phyloP scores from a whole-genome alignment of 2,888 invertebrate species.

The Stenurella melanura region DNA sequence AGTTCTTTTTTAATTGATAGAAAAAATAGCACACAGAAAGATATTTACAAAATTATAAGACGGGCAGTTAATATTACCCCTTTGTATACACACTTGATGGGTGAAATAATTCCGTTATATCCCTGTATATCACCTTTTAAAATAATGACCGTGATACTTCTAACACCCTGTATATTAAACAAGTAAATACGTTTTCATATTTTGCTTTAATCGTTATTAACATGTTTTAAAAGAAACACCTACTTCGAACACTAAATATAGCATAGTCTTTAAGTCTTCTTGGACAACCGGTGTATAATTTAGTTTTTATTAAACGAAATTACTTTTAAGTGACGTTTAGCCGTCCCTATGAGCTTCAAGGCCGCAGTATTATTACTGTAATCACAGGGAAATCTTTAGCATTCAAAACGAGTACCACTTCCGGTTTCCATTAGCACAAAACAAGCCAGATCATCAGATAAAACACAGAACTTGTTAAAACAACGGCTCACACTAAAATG shows the following conservation, averaged over 20 bases:
- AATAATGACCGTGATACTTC: too few species aligned
- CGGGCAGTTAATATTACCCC: too few species aligned
- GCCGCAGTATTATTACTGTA: background rate
- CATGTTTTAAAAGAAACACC: background rate
- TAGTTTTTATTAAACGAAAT: constrained; percentile 4
- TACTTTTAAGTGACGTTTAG: background rate
- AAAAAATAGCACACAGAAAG: too few species aligned
- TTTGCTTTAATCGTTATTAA: too few species aligned
- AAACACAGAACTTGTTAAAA: constrained; percentile 12
- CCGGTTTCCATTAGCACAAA: constrained; percentile 13
- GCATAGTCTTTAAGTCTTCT: background rate
- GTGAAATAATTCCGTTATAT: too few species aligned
- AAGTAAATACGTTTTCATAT: too few species aligned
- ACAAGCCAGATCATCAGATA: constrained; percentile 3
- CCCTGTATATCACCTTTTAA: too few species aligned
- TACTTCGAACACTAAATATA: constrained; percentile 1
- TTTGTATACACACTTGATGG: too few species aligned
- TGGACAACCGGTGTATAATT: background rate
- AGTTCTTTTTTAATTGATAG: too few species aligned
- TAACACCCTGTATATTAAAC: too few species aligned
- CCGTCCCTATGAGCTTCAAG: constrained; percentile 1
- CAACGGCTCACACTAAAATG: constrained; percentile 5
- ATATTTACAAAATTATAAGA: too few species aligned
- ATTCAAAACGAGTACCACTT: constrained; percentile 14
- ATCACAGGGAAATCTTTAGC: constrained; percentile 1